Percentiles rank a stretch among this genome's conserved stretches.
phyloP scores from a whole-genome alignment of 2,113 vertebrate species.

The Rhombomys opimus region DNA sequence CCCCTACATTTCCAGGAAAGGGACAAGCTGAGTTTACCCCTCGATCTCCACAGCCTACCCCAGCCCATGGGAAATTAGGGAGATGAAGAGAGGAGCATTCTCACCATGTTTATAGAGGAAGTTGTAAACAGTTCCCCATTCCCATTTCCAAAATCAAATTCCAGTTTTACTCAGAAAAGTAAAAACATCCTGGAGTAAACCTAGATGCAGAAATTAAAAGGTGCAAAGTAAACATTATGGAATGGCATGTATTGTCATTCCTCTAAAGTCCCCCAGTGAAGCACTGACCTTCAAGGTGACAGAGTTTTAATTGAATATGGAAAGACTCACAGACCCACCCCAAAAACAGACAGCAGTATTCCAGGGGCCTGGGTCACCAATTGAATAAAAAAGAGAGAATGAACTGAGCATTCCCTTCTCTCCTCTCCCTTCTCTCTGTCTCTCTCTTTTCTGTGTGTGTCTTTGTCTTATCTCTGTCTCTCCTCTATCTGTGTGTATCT shows the following conservation, averaged over 20 bases:
- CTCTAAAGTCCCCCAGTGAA: background rate
- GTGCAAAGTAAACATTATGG: background rate
- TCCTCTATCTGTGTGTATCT: background rate
- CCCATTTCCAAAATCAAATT: slow-evolving; percentile 21
- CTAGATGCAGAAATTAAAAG: background rate
- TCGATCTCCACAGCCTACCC: background rate
- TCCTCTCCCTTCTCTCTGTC: background rate
- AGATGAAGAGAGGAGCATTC: background rate
- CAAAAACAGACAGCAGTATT: background rate
- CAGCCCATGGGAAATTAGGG: background rate
- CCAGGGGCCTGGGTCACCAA: background rate
- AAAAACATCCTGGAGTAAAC: rapidly evolving
- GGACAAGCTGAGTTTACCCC: no score
- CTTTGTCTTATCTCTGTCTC: background rate
- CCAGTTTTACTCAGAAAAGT: slow-evolving; percentile 18
- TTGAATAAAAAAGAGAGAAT: background rate
- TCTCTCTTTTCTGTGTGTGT: background rate
- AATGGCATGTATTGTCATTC: background rate
- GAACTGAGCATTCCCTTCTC: background rate
- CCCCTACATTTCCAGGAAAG: background rate
- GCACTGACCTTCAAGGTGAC: background rate
- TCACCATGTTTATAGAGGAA: slow-evolving; percentile 70
- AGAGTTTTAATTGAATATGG: background rate
- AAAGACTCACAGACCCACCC: background rate
- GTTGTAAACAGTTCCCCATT: slow-evolving; percentile 77